phyloP scores from a whole-genome alignment of 2,888 invertebrate species.

The Apamea anceps region DNA sequence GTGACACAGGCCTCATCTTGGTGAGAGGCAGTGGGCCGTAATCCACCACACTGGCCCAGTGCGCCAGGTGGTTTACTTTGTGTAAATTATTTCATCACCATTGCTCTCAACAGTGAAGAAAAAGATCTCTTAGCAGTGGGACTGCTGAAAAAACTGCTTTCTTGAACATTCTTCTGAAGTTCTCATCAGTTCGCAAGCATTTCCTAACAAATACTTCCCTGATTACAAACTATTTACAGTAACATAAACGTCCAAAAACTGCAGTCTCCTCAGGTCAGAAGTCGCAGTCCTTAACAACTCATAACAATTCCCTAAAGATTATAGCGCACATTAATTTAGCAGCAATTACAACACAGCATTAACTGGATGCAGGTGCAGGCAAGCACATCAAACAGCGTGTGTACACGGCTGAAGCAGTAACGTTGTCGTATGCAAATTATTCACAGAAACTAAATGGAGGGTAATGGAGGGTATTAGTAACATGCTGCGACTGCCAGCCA shows the following conservation, averaged over 20 bases:
- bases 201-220: not conserved
- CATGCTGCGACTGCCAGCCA: conserved; percentile 50
- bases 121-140: too few species aligned
- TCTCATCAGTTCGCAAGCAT: not conserved
- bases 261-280: not conserved
- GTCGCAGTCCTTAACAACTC: conserved; percentile 1
- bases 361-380: conserved; percentile 59
- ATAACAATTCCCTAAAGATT: conserved; percentile 16
- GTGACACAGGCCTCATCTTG: too few species aligned
- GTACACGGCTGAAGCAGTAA: conserved; percentile 63
- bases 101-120: too few species aligned
- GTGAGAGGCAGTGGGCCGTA: too few species aligned
- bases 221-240: not conserved
- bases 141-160: not conserved
- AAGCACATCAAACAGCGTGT: conserved; percentile 67
- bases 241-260: not conserved
- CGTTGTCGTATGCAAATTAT: conserved; percentile 75
- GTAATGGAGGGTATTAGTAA: conserved; percentile 68
- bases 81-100: too few species aligned
- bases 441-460: conserved; percentile 71
- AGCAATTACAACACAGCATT: conserved; percentile 45
- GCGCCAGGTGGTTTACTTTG: too few species aligned
- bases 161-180: not conserved
- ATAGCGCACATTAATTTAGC: conserved; percentile 48
- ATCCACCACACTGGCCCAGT: too few species aligned